Base-by-base conservation (phyloP, 2,888 invertebrate species). In the Synergus japonicus region DNA sequence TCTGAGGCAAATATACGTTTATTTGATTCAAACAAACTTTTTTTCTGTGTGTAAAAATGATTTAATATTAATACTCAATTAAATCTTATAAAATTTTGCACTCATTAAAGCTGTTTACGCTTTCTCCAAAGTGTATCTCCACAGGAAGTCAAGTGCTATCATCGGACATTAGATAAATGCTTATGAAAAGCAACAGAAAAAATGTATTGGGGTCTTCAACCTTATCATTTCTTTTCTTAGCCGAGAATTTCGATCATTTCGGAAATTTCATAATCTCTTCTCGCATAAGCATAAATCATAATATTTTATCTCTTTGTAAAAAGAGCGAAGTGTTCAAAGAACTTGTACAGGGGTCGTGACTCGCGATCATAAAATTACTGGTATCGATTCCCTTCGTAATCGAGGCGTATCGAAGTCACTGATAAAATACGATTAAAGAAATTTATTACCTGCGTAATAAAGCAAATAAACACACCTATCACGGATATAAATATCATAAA, bases 361-460 rank as follows among this genome's bases (percentile, higher is more conserved):
- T 44, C 22, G 46, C 46, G 29, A 13, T 49, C 46, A 9, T 73
- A 73, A 73, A 73, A 73, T 73, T 73, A 73, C 49, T 29, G 22
- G 37, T 73, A 73, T 73, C 73, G 73, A 73, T 73, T 73, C 29
- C 49, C 73, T 73, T 54, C 73, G 37, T 73, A 54, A 73, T 73
- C 54, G 73, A 73, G n/a, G 73, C 73, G 41, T 73, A 73, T 73
- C 73, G 54, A 73, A 73, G 49, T 54, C 29, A 73, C 54, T 73
- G 73, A 73, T 73, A 73, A 73, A 73, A 73, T 73, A 54, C 73
- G 73, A 54, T 73, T 54, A 73, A n/a, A 54, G 49, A 15, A 54
- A 73, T 73, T 73, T 73, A 73, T 66, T 73, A 73, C 73, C 49
- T 73, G 73, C 37, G 10, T 73, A 54, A 73, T 73, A 54, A 73